phyloP scores from a whole-genome alignment of 2,113 vertebrate genomes.

The Misgurnus mizolepis region DNA sequence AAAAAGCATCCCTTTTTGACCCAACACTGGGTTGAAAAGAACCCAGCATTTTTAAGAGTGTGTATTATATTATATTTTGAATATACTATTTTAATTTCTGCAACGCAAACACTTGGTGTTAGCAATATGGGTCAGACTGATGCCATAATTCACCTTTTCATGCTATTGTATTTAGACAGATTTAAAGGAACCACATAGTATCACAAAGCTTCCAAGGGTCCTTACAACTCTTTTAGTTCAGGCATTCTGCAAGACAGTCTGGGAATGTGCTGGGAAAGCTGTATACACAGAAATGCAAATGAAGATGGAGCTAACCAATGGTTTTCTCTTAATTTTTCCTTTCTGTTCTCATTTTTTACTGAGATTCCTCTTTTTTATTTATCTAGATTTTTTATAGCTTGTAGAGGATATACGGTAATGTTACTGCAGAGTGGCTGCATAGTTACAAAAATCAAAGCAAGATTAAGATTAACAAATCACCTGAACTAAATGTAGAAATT shows the following conservation, averaged over 20 bases:
- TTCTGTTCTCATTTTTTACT: slow-evolving; percentile 52
- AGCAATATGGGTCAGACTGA: no score
- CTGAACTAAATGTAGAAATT: slow-evolving; percentile 21
- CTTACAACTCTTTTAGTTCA: slow-evolving; percentile 26
- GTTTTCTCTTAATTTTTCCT: slow-evolving; percentile 55
- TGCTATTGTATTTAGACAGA: not conserved
- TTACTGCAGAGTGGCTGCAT: slow-evolving; percentile 58
- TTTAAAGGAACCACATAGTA: not conserved
- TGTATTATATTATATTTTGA: no score
- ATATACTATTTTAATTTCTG: no score
- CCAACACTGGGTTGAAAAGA: no score
- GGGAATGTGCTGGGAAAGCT: slow-evolving; percentile 33
- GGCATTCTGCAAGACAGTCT: slow-evolving; percentile 6
- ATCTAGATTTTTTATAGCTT: slow-evolving; percentile 60
- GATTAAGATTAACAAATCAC: slow-evolving; percentile 7
- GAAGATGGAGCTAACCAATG: slow-evolving; percentile 49
- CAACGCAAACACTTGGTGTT: no score
- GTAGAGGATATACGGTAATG: slow-evolving; percentile 54
- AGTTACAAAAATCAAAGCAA: slow-evolving; percentile 53
- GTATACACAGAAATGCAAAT: slow-evolving; percentile 53
- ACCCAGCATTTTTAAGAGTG: no score
- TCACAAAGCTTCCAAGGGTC: slow-evolving; percentile 57
- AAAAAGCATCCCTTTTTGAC: no score
- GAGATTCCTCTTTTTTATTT: slow-evolving; percentile 60
- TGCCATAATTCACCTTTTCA: no score